phyloP scores from a whole-genome alignment of 2,113 vertebrate species.

The Cercocebus atys region DNA sequence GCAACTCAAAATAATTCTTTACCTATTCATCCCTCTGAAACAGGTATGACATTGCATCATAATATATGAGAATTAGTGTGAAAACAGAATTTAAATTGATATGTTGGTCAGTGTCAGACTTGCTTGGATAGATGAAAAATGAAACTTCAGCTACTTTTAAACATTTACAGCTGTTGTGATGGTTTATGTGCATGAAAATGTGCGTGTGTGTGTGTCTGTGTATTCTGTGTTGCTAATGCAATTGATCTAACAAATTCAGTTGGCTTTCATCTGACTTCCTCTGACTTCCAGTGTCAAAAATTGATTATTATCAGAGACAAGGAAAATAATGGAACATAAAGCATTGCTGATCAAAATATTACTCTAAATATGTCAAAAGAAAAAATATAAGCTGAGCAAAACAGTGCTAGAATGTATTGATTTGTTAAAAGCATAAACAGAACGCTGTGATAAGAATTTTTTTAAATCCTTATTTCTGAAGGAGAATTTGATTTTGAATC shows the following conservation, averaged over 20 bases:
- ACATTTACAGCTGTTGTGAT: neutral
- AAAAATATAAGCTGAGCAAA: conserved; percentile 49
- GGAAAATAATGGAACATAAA: conserved; percentile 67
- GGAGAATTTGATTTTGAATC: conserved; percentile 29
- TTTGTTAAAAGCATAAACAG: conserved; percentile 63
- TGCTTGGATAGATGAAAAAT: neutral
- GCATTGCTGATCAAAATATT: conserved; percentile 56
- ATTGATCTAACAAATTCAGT: neutral
- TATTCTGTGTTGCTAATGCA: neutral
- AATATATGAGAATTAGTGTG: conserved; percentile 14
- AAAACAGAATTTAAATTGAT: conserved; percentile 40
- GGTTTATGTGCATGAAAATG: neutral
- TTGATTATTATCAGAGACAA: conserved; percentile 68
- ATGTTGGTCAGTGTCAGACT: neutral
- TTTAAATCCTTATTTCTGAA: conserved; percentile 19
- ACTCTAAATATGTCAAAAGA: conserved; percentile 42
- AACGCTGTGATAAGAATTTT: conserved; percentile 64
- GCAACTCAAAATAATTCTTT: neutral
- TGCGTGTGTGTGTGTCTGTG: neutral
- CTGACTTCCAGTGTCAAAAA: conserved; percentile 63
- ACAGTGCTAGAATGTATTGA: conserved; percentile 55
- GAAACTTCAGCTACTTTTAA: conserved; percentile 41
- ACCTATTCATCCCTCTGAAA: neutral
- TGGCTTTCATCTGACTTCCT: conserved; percentile 57
- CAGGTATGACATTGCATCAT: neutral